Evolutionary conservation across 2,888 invertebrate genomes (phyloP).

Genomic region (Cosmorhoe ocellata): DNA sequence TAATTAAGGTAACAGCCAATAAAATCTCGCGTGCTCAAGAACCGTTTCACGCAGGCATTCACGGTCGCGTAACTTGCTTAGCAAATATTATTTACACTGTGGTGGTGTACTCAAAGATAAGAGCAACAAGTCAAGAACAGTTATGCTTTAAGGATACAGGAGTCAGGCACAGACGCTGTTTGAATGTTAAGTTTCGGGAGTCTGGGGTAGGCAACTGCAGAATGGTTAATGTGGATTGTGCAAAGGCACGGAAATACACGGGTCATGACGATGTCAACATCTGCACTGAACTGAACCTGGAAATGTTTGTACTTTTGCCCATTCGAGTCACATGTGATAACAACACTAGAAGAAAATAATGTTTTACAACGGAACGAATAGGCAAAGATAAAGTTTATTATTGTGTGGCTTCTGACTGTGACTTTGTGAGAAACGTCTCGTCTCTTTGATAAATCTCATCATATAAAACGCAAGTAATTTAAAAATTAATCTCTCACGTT

Average conservation of each 20-base stretch:
- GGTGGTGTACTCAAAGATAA: slow-evolving; percentile 37
- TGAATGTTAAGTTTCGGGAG: slow-evolving; percentile 19
- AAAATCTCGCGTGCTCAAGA: slow-evolving; percentile 63
- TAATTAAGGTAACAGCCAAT: slow-evolving; percentile 62
- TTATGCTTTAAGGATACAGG: slow-evolving; percentile 13
- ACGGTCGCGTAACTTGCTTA: slow-evolving; percentile 42
- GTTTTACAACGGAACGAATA: background rate
- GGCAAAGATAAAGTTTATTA: too few relatives aligned
- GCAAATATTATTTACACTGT: slow-evolving; percentile 20
- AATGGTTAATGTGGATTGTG: slow-evolving; percentile 11
- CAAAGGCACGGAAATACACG: background rate
- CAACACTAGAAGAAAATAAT: background rate
- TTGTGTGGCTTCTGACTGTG: too few relatives aligned
- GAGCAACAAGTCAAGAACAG: slow-evolving; percentile 51
- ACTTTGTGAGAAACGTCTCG: too few relatives aligned
- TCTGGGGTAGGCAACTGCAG: slow-evolving; percentile 4
- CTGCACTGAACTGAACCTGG: background rate
- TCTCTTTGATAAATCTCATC: too few relatives aligned
- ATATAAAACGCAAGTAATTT: background rate
- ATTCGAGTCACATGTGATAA: too few relatives aligned
- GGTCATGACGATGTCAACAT: background rate
- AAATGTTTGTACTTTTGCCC: background rate
- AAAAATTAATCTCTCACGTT: slow-evolving; percentile 5
- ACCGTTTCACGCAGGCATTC: slow-evolving; percentile 54
- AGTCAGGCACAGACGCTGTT: slow-evolving; percentile 19